Evolutionary conservation across 2,113 vertebrate species (phyloP).

Genomic region (Brienomyrus longianalis): DNA sequence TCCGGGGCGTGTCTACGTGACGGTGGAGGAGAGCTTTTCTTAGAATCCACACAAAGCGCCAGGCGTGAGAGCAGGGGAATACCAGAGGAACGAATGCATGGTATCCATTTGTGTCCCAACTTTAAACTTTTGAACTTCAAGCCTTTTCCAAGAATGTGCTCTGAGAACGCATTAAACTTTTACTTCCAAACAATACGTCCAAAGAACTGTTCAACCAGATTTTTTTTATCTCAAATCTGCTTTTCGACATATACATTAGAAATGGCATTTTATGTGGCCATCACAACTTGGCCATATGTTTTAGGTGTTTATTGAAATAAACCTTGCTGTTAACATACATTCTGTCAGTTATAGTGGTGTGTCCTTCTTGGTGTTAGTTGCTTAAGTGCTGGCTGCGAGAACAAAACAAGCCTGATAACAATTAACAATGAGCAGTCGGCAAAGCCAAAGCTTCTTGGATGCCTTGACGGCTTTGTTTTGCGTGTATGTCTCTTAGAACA

Average conservation of each 20-base stretch:
- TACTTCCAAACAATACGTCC: neutral
- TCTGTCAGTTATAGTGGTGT: neutral
- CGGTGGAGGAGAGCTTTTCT: neutral
- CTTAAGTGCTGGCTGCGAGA: neutral
- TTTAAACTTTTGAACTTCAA: neutral
- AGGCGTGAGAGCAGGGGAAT: neutral
- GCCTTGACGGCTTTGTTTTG: neutral
- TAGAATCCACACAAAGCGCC: neutral
- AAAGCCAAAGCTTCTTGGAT: neutral
- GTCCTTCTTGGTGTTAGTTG: neutral
- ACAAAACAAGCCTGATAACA: neutral
- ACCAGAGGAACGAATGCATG: neutral
- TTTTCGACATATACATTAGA: neutral
- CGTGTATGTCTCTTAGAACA: neutral
- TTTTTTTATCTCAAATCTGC: neutral
- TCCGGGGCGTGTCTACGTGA: neutral
- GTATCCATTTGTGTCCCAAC: no score
- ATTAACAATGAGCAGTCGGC: neutral
- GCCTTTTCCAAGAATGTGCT: neutral
- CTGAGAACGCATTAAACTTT: neutral
- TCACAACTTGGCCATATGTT: neutral
- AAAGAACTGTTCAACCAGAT: neutral
- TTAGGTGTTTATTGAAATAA: neutral
- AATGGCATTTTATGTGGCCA: neutral
- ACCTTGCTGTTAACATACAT: neutral